phyloP scores from a whole-genome alignment of 2,797 vertebrate species.

The Steatocranus sp. region DNA sequence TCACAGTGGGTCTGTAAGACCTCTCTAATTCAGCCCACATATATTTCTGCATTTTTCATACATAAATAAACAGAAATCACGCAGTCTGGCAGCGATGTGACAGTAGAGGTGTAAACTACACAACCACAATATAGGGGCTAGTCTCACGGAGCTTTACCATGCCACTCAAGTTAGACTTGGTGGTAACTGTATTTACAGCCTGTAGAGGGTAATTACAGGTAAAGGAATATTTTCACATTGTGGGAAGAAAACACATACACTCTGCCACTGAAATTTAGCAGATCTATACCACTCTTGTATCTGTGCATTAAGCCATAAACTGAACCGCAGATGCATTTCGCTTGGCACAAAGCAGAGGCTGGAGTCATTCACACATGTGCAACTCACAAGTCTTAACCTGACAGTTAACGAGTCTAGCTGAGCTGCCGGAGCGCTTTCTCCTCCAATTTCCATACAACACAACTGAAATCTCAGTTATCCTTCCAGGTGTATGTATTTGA shows the following conservation, averaged over 20 bases:
- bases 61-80: slow-evolving; percentile 60
- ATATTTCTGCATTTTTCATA: slow-evolving; percentile 39
- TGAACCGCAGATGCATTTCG: background rate
- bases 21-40: slow-evolving; percentile 19
- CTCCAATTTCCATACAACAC: background rate
- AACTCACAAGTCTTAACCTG: background rate
- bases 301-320: background rate
- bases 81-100: slow-evolving; percentile 3
- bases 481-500: background rate
- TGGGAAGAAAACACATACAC: background rate
- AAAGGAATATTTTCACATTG: background rate
- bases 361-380: background rate
- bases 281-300: background rate
- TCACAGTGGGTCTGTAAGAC: slow-evolving; percentile 33
- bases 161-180: background rate
- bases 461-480: background rate
- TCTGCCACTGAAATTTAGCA: background rate
- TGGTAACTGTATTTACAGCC: background rate
- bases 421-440: background rate
- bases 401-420: background rate
- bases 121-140: background rate
- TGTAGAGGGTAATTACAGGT: background rate
- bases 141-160: background rate
- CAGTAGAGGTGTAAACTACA: slow-evolving; percentile 46
- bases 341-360: background rate